A percentile compares a stretch with the other conserved stretches of the same genome.
phyloP scores from a whole-genome alignment of 2,888 invertebrate genomes.

The Ernsta delagoae region DNA sequence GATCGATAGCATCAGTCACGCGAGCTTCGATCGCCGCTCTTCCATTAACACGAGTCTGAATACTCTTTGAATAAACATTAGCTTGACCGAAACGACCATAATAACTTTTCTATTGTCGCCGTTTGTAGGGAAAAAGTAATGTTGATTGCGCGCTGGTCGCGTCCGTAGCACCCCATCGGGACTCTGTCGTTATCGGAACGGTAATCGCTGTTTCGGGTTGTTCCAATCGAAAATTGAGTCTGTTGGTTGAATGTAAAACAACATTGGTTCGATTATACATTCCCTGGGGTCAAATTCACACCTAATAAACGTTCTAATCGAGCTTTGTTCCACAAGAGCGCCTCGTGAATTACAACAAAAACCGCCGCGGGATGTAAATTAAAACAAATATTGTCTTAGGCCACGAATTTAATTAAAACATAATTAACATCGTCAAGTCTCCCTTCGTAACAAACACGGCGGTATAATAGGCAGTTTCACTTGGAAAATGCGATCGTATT shows the following conservation, averaged over 20 bases:
- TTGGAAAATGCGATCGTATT: conserved; percentile 31
- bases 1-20: conserved; percentile 64
- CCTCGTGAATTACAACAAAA: conserved; percentile 3
- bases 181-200: conserved; percentile 20
- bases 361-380: conserved; percentile 11
- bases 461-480: conserved; percentile 27
- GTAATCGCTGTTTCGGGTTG: conserved; percentile 26
- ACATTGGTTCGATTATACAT: not conserved
- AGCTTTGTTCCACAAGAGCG: conserved; percentile 11
- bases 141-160: conserved; percentile 50
- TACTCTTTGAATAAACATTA: conserved; percentile 64
- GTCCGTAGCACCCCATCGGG: conserved; percentile 18
- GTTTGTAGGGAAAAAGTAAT: conserved; percentile 49
- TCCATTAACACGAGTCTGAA: conserved; percentile 49
- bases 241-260: conserved; percentile 20
- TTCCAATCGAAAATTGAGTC: conserved; percentile 27
- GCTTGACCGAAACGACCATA: conserved; percentile 56
- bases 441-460: conserved; percentile 24
- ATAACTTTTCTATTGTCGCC: conserved; percentile 71
- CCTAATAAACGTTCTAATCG: conserved; percentile 22
- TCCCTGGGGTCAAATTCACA: not conserved
- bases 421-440: conserved; percentile 30
- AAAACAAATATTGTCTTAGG: conserved; percentile 28
- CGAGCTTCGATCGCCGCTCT: conserved; percentile 58
- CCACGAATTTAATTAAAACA: conserved; percentile 32